Percentiles rank a stretch among this genome's conserved stretches.
These are phyloP conservation scores for Odobenus rosmarus DNA, from an alignment of 2,113 vertebrate genomes.

Conservation along the genomic window DNA sequence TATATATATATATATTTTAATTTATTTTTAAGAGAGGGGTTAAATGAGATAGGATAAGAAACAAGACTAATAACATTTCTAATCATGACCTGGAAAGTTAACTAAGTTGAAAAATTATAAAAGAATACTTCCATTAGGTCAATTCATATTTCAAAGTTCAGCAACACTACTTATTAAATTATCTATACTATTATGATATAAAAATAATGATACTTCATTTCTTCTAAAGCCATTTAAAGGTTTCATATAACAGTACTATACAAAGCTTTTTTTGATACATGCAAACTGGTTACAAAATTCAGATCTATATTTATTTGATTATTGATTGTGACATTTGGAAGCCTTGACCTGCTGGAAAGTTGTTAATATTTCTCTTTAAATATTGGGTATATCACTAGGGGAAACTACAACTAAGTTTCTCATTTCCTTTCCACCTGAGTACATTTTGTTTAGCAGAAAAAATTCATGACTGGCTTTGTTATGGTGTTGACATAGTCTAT, in stretches of 20 bases:
- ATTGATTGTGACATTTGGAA: not conserved
- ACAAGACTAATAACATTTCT: not conserved
- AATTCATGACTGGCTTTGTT: not conserved
- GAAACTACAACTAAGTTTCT: not conserved
- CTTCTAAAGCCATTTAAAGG: constrained; percentile 57
- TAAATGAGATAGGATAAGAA: constrained; percentile 8
- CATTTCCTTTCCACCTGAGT: not conserved
- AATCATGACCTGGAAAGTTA: not conserved
- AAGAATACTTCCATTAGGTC: not conserved
- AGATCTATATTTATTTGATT: not conserved
- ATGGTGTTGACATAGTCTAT: not conserved
- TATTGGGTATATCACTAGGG: not conserved
- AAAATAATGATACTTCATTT: constrained; percentile 47
- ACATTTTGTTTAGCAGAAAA: not conserved
- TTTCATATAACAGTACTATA: constrained; percentile 15
- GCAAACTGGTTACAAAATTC: not conserved
- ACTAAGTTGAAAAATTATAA: not conserved
- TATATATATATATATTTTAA: no score
- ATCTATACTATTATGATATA: constrained; percentile 69
- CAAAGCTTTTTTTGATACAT: not conserved
- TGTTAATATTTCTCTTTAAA: constrained; percentile 1
- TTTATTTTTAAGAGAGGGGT: not conserved
- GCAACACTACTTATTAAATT: constrained; percentile 39
- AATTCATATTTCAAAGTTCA: not conserved
- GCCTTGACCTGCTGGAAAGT: not conserved